Evolutionary conservation across 2,113 vertebrate species (phyloP).

Genomic region (Phoxinus phoxinus): DNA sequence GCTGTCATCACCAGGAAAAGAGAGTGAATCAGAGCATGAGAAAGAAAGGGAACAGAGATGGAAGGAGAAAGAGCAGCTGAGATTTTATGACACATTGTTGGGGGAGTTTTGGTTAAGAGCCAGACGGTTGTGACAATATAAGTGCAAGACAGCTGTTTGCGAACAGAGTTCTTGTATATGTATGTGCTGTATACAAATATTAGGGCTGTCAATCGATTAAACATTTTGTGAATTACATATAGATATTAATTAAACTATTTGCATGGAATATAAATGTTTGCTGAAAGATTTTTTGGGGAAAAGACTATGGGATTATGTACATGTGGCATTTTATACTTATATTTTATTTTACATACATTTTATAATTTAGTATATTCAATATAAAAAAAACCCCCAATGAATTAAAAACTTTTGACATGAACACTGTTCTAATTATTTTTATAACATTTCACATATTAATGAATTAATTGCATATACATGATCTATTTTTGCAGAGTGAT

Average conservation of each 20-base stretch:
- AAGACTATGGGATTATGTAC: background rate
- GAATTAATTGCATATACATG: background rate
- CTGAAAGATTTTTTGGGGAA: background rate
- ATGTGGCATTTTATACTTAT: too few species aligned
- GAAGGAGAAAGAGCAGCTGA: background rate
- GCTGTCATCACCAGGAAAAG: conserved; percentile 45
- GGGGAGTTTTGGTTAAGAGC: conserved; percentile 6
- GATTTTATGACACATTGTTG: conserved; percentile 17
- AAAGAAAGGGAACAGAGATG: background rate
- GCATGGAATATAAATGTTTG: background rate
- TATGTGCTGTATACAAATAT: background rate
- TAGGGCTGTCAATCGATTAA: background rate
- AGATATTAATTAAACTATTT: background rate
- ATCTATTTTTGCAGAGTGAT: background rate
- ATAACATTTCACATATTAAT: too few species aligned
- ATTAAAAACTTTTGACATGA: too few species aligned
- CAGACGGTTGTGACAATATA: conserved; percentile 9
- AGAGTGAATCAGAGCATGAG: conserved; percentile 42
- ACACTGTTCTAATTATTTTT: too few species aligned
- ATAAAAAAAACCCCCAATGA: too few species aligned
- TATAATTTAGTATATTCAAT: too few species aligned
- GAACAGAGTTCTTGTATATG: conserved; percentile 35
- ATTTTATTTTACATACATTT: too few species aligned
- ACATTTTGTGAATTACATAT: background rate
- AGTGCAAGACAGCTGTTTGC: conserved; percentile 15